phyloP scores from a whole-genome alignment of 1,140 invertebrate species.

The Panulirus ornatus region DNA sequence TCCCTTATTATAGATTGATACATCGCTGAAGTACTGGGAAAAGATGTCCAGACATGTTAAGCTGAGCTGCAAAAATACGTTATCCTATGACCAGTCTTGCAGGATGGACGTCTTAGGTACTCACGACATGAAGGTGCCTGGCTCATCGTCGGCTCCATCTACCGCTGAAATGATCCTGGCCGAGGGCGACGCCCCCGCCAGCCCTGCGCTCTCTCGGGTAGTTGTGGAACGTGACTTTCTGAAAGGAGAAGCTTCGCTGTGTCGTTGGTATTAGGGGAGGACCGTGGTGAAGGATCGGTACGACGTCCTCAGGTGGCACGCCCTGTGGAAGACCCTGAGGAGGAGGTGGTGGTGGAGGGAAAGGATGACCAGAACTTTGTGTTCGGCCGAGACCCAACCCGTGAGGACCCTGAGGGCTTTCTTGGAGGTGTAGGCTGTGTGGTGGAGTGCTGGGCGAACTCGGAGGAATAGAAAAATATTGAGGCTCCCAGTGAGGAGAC shows the following conservation, averaged over 20 bases:
- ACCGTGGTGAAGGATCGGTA: background rate
- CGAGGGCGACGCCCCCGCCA: background rate
- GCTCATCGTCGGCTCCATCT: background rate
- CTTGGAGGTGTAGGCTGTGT: too few relatives aligned
- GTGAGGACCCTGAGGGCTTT: too few relatives aligned
- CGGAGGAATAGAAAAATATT: background rate
- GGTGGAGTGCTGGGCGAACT: background rate
- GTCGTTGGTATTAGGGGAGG: constrained; percentile 25
- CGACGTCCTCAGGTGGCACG: background rate
- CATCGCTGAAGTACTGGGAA: too few relatives aligned
- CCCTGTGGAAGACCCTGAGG: background rate
- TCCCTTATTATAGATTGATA: too few relatives aligned
- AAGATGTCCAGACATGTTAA: too few relatives aligned
- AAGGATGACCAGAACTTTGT: too few relatives aligned
- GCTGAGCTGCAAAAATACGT: too few relatives aligned
- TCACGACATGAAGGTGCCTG: too few relatives aligned
- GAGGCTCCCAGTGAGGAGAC: background rate
- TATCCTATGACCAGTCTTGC: too few relatives aligned
- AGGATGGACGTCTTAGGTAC: too few relatives aligned
- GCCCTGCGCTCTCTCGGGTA: background rate
- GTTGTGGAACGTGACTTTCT: background rate
- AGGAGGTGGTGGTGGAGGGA: background rate
- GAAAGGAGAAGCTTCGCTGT: background rate
- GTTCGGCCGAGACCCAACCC: background rate
- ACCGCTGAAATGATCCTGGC: background rate